Base-by-base conservation (phyloP, 2,888 invertebrate genomes). In the Chrysolina americana region DNA sequence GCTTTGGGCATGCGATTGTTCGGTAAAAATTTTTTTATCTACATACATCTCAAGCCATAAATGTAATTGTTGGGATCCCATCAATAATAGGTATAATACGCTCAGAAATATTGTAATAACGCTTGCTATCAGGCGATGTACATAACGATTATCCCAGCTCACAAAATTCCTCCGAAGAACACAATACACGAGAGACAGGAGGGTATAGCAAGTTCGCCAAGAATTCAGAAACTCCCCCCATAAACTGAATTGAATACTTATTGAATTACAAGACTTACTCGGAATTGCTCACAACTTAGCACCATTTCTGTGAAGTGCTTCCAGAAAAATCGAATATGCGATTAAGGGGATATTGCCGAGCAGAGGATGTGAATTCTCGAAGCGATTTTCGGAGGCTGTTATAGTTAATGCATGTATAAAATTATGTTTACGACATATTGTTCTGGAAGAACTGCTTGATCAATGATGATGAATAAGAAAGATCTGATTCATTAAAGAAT, bases 251-350 rank as follows among this genome's bases (percentile, higher is more conserved):
- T 23, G 21, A 23, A 53, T 53, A 19, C 21, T 53, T 53, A 53
- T 53, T 53, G 53, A 53, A 53, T 53, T 53, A 53, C 53, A 53
- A 21, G 53, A 21, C 53, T 53, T 13, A 21, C 53, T 21, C 21
- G 11, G 11, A 53, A 53, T 53, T 53, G 53, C 23, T 21, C 23
- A 53, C 53, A 53, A 19, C 53, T 23, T 53, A 53, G 15, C 23
- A 53, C 53, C 21, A 53, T 53, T 53, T 53, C 13, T 11, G 21
- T 13, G 53, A 53, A 53, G 21, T 53, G 21, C 53, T 53, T 11
- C 5, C 19, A 3, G 44, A 15, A 15, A 44, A 15, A 44, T 44
- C 15, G 11, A 44, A 44, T 44, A 13, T 3, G 13, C 15, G 44
- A 44, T 36, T 8, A 36, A 36, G 36, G 36, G 44, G 6, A 2